Evolutionary conservation across 2,113 vertebrate genomes (phyloP).

Genomic region (Peromyscus leucopus): DNA sequence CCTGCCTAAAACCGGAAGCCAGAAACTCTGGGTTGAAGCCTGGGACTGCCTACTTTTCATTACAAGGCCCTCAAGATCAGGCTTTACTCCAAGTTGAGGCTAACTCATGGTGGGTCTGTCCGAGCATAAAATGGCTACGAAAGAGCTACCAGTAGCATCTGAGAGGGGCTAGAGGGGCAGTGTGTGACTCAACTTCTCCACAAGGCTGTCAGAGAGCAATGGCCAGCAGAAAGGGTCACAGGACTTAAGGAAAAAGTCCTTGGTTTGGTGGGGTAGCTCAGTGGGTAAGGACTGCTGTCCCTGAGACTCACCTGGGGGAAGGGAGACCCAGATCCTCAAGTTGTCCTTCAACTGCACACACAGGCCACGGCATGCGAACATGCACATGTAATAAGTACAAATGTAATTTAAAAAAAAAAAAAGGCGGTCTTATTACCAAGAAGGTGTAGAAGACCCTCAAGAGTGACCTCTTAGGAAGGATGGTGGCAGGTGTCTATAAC

Average conservation of each 20-base stretch:
- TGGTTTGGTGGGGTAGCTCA: not conserved
- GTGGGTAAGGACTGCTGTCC: not conserved
- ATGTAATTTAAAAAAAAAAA: not conserved
- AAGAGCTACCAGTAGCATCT: not conserved
- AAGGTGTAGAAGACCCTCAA: not conserved
- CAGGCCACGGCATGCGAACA: not conserved
- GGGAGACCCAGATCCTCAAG: not conserved
- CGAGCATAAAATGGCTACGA: rapidly evolving
- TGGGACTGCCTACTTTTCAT: not conserved
- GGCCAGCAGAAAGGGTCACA: not conserved
- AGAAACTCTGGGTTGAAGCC: not conserved
- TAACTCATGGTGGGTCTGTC: not conserved
- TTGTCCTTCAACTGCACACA: not conserved
- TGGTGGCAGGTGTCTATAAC: not conserved
- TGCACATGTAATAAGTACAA: not conserved
- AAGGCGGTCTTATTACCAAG: rapidly evolving
- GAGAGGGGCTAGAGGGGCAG: not conserved
- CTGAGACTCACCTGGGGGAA: not conserved
- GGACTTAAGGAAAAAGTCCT: not conserved
- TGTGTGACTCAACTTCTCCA: not conserved
- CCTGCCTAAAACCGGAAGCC: not conserved
- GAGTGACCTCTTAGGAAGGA: not conserved
- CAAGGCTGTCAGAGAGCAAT: not conserved
- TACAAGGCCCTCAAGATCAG: not conserved
- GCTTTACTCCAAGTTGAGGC: not conserved